Evolutionary conservation across 2,888 invertebrate species (phyloP), one percentile per base, ranked within the genome.

Genomic region (Uropetala carovei): DNA sequence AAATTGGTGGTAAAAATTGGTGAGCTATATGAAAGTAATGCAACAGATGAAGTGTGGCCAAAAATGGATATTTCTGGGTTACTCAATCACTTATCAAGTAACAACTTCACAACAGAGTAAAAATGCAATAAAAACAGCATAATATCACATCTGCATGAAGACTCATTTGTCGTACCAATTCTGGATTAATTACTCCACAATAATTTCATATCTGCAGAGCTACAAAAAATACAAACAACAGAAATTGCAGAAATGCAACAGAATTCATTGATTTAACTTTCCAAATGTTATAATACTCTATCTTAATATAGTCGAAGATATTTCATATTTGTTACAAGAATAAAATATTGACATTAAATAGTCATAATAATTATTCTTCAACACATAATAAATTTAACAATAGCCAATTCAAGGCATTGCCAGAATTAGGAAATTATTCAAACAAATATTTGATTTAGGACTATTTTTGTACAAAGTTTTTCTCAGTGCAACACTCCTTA

Each of bases 81-180:
- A 27, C 22, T 75, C 27, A 27, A 75, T 75, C 75, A 75, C 75
- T 27, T 13, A 11, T 13, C 75, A 27, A 27, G 27, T 75, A 75
- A 75, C 27, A 75, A 75, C 75, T 75, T 75, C 75, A 75, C 75
- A 75, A 75, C 75, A 75, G 75, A 27, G 75, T 22, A 75, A 75
- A 75, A 75, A 75, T 75, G 22, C 11, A 75, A 75, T 75, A 10
- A 27, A 75, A 75, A 68, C 13, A 75, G 27, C 75, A 13, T 22
- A 75, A 27, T 75, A 75, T 75, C 11, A 75, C 75, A 22, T 75
- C 27, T 75, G 75, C 10, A 27, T 27, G 13, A 27, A 27, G 75
- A 22, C 27, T 75, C 22, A 10, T 13, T 75, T 22, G 27, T 75
- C 27, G 2, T 27, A 75, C 27, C 13, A 75, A 27, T 27, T 75